phyloP scores from a whole-genome alignment of 2,797 vertebrate genomes.

The Sebastes vulpes region DNA sequence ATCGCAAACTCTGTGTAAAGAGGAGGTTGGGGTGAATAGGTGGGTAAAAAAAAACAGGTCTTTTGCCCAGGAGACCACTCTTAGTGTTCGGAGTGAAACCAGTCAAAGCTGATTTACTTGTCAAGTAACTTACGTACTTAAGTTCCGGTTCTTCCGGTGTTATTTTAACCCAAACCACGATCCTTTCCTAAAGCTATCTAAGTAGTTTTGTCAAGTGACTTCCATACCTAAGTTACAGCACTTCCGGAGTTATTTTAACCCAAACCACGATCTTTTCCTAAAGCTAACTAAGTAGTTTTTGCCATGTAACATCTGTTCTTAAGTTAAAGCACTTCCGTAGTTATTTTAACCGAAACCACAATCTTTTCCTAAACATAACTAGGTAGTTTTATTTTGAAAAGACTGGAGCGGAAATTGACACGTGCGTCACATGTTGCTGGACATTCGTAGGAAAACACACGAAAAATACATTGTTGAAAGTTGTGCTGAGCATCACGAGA shows the following conservation, averaged over 20 bases:
- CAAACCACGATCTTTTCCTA: neutral
- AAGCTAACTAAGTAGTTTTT: neutral
- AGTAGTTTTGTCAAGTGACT: too few relatives aligned
- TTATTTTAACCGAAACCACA: neutral
- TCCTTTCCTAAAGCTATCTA: too few relatives aligned
- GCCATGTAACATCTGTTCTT: neutral
- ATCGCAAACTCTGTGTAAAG: neutral
- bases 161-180: too few relatives aligned
- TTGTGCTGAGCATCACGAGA: neutral
- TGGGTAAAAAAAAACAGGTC: too few relatives aligned
- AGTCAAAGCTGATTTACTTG: neutral
- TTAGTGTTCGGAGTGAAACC: neutral
- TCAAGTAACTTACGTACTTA: too few relatives aligned
- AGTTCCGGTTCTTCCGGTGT: too few relatives aligned
- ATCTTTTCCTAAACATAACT: neutral
- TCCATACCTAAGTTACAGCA: too few relatives aligned
- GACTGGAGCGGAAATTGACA: neutral
- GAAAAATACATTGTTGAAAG: too few relatives aligned
- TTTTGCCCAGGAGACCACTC: neutral
- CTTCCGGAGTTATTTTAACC: too few relatives aligned
- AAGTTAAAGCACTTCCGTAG: neutral
- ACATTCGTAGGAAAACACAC: too few relatives aligned
- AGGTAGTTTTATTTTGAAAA: neutral
- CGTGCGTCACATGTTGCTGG: too few relatives aligned
- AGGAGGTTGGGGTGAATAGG: too few relatives aligned